Percentiles rank a stretch among this genome's conserved stretches.
Evolutionary conservation across 2,888 invertebrate genomes (phyloP).

Genomic region (Pammene fasciana): DNA sequence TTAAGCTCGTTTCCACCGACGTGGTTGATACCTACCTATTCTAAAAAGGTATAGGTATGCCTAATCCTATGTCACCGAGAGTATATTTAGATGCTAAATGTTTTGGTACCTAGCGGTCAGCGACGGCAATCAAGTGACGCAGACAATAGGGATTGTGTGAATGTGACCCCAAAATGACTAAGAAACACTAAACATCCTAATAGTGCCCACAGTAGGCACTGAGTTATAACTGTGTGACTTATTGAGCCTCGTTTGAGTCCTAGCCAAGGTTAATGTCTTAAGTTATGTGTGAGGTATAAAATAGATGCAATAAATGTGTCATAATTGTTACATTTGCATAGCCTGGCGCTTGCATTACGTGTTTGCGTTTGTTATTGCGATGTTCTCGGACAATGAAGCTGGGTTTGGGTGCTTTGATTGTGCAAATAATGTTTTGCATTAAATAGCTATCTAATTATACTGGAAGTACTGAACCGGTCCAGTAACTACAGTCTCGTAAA

Average conservation of each 20-base stretch:
- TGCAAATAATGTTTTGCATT: neutral
- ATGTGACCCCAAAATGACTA: slow-evolving; percentile 38
- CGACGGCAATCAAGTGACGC: slow-evolving; percentile 26
- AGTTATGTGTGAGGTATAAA: slow-evolving; percentile 27
- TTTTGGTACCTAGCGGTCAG: slow-evolving; percentile 29
- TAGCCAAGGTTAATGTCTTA: slow-evolving; percentile 30
- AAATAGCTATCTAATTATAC: no score
- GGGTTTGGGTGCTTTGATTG: neutral
- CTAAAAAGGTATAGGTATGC: no score
- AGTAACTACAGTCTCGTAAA: no score
- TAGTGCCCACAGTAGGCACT: neutral
- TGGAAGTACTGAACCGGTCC: no score
- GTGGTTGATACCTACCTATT: no score
- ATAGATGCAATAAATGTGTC: slow-evolving; percentile 35
- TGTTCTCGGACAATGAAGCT: neutral
- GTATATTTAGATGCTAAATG: slow-evolving; percentile 20
- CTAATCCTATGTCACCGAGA: no score
- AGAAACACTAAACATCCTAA: slow-evolving; percentile 19
- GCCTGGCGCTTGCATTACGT: slow-evolving; percentile 21
- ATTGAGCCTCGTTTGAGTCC: slow-evolving; percentile 10
- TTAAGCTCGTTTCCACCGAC: no score
- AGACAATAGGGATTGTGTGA: slow-evolving; percentile 43
- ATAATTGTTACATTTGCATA: slow-evolving; percentile 39
- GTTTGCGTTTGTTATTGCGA: slow-evolving; percentile 17
- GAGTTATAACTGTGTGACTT: neutral